phyloP scores from a whole-genome alignment of 2,113 vertebrate genomes.

The Anthoscopus minutus region DNA sequence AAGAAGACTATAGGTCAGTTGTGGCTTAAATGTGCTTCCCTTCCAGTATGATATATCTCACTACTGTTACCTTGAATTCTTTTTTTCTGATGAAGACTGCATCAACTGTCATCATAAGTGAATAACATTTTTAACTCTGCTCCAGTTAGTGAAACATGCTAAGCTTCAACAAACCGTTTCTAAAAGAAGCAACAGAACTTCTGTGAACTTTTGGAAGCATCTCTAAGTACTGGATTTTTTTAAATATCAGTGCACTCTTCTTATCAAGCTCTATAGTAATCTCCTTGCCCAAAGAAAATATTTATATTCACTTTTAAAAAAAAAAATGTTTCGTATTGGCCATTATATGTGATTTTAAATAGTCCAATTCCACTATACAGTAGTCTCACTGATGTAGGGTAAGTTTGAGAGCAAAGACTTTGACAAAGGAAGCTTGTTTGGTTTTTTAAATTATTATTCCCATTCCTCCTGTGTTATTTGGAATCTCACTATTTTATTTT shows the following conservation, averaged over 20 bases:
- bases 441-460: neutral
- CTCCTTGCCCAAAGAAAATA: neutral
- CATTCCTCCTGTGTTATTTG: neutral
- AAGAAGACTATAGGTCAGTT: neutral
- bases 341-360: neutral
- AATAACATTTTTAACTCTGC: neutral
- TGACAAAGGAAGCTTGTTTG: neutral
- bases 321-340: rapidly evolving
- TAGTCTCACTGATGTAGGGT: neutral
- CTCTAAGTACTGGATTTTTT: neutral
- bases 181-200: neutral
- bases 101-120: neutral
- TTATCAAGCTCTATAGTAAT: neutral
- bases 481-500: neutral
- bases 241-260: neutral
- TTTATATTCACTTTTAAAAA: too few relatives aligned
- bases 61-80: neutral
- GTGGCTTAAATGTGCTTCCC: neutral
- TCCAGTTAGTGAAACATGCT: neutral
- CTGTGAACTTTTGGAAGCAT: neutral
- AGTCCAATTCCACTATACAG: neutral
- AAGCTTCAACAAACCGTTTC: neutral
- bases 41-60: neutral
- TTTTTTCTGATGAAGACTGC: neutral
- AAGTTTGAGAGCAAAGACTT: neutral